These are phyloP conservation scores for Micromys minutus DNA, from an alignment of 2,113 vertebrate genomes.

Conservation along the genomic window DNA sequence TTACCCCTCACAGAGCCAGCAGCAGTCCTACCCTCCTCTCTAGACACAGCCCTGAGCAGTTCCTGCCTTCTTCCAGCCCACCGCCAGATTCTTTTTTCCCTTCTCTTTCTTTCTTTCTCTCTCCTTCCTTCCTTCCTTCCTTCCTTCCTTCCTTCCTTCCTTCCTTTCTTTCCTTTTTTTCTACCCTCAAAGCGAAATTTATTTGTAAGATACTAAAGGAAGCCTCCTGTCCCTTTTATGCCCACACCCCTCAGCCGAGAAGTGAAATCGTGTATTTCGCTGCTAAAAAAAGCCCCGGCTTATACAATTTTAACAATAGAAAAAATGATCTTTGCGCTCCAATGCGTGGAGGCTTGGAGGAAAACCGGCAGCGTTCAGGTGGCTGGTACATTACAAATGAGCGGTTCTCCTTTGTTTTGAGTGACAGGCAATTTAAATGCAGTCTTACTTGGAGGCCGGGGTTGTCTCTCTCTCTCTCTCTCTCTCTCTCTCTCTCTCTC, in stretches of 20 bases:
- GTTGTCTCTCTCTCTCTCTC: too few relatives aligned
- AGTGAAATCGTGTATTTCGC: constrained; percentile 79
- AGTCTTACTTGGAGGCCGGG: constrained; percentile 81
- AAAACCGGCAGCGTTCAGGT: constrained; percentile 86
- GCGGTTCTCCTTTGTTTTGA: constrained; percentile 88
- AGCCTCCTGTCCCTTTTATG: constrained; percentile 71
- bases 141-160: not conserved
- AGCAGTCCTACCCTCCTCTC: not conserved
- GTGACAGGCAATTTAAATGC: constrained; percentile 91
- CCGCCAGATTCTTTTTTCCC: not conserved
- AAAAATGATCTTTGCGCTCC: constrained; percentile 88
- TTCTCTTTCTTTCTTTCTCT: not conserved
- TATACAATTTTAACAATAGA: constrained; percentile 87
- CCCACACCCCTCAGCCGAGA: constrained; percentile 66
- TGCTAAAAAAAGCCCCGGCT: constrained; percentile 83
- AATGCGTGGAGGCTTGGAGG: constrained; percentile 79
- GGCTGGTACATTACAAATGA: constrained; percentile 92
- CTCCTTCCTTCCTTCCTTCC: not conserved
- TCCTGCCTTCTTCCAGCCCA: not conserved
- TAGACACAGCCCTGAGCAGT: not conserved
- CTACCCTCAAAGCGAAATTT: constrained; percentile 77
- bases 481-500: too few relatives aligned
- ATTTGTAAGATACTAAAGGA: constrained; percentile 65
- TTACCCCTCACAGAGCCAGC: not conserved
- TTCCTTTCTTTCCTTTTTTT: constrained; percentile 26